Conservation (phyloP, 1,140 invertebrate species). For the Littorina saxatilis region DNA sequence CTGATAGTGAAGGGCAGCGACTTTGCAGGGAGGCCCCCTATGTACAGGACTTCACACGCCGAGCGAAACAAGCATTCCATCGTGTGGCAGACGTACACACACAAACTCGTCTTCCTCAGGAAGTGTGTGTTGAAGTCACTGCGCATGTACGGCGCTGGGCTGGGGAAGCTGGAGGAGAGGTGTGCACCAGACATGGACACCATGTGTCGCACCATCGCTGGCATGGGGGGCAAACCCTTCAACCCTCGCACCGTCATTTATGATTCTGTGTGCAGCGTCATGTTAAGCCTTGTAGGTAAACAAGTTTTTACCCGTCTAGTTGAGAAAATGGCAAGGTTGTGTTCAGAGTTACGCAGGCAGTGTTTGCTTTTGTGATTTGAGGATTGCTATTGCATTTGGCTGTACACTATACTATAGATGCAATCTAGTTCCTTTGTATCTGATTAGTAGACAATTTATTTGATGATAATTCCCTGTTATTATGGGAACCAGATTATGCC, state of each 20-base stretch:
- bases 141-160: constrained; percentile 60
- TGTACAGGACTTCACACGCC: constrained; percentile 55
- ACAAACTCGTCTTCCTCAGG: constrained; percentile 60
- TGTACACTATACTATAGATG: too few species aligned
- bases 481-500: too few species aligned
- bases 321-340: too few species aligned
- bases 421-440: too few species aligned
- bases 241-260: constrained; percentile 57
- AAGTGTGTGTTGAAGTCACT: constrained; percentile 59
- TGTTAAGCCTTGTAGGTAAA: constrained; percentile 61
- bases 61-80: constrained; percentile 58
- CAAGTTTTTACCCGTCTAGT: too few species aligned
- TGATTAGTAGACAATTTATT: too few species aligned
- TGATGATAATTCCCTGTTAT: too few species aligned
- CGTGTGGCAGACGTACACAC: constrained; percentile 68
- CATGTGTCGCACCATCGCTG: constrained; percentile 46
- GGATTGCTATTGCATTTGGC: too few species aligned
- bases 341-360: too few species aligned
- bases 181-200: constrained; percentile 54
- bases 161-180: constrained; percentile 54
- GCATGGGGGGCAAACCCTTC: constrained; percentile 41
- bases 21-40: constrained; percentile 66
- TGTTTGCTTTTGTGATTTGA: too few species aligned
- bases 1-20: constrained; percentile 54
- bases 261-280: constrained; percentile 61